A percentile compares a stretch with the other conserved stretches of the same genome.
These are phyloP conservation scores for Crioceris asparagi DNA, from an alignment of 2,888 invertebrate genomes.

Conservation along the genomic window DNA sequence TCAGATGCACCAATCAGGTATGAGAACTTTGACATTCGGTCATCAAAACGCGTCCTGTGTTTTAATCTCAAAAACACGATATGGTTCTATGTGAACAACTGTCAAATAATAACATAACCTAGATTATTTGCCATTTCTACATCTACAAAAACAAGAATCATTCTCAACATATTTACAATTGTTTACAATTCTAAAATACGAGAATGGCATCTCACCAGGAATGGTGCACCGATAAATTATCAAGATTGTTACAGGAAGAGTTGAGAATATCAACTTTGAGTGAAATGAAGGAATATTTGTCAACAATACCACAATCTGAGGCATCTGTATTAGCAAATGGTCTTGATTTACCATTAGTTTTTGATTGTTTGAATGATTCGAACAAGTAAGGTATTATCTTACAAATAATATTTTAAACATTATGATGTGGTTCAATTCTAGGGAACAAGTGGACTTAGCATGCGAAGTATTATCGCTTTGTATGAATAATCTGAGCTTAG, in stretches of 20 bases:
- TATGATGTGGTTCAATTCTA: conserved; percentile 32
- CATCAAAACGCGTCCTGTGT: no score
- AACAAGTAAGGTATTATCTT: conserved; percentile 34
- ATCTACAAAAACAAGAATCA: no score
- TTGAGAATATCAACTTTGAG: conserved; percentile 38
- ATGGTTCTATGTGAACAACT: no score
- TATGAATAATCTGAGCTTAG: conserved; percentile 50
- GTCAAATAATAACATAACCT: no score
- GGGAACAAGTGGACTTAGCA: conserved; percentile 49
- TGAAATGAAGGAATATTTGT: conserved; percentile 39
- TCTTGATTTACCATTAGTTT: conserved; percentile 48
- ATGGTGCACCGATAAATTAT: conserved; percentile 41
- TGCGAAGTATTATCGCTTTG: conserved; percentile 55
- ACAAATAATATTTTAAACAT: no score
- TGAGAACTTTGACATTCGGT: no score
- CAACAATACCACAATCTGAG: conserved; percentile 35
- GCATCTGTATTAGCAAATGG: conserved; percentile 33
- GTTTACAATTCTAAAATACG: no score
- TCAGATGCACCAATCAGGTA: no score
- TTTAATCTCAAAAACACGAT: no score
- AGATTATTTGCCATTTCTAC: no score
- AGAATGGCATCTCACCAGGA: conserved; percentile 36
- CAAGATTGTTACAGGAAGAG: conserved; percentile 38
- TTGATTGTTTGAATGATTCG: conserved; percentile 51
- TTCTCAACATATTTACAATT: no score